Conservation (phyloP, 2,888 invertebrate species). For the Subacronicta megacephala region DNA sequence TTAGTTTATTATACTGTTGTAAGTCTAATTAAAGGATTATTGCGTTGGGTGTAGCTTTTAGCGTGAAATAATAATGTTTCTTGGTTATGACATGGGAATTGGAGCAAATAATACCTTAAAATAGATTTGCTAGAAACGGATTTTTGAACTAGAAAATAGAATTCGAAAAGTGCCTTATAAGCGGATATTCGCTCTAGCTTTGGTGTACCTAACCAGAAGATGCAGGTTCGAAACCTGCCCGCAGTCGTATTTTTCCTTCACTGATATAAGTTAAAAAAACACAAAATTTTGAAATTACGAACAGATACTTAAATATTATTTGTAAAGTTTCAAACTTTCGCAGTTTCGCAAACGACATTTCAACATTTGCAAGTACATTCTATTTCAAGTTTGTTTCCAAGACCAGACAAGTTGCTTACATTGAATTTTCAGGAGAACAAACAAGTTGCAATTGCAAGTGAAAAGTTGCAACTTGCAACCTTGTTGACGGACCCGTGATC, state of each 20-base stretch:
- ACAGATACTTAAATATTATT: too few species aligned
- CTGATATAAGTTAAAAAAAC: too few species aligned
- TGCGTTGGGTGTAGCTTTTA: background rate
- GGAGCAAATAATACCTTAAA: background rate
- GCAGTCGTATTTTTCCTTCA: too few species aligned
- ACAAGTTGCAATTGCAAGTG: background rate
- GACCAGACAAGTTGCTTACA: background rate
- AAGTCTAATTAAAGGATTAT: slow-evolving; percentile 39
- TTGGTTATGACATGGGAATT: slow-evolving; percentile 5
- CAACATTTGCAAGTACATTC: background rate
- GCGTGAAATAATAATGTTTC: slow-evolving; percentile 2
- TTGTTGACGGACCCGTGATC: background rate
- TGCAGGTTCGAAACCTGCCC: too few species aligned
- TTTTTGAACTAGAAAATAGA: too few species aligned
- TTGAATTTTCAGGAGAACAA: slow-evolving; percentile 1
- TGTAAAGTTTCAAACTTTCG: background rate
- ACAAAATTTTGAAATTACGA: too few species aligned
- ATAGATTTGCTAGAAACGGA: background rate
- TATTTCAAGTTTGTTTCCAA: background rate
- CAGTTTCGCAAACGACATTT: background rate
- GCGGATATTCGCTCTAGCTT: too few species aligned
- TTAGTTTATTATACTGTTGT: background rate
- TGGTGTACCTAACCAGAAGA: too few species aligned
- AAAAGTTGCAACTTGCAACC: background rate
- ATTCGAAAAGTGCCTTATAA: too few species aligned